Evolutionary conservation across 2,113 vertebrate species (phyloP).

Genomic region (Sylvietta virens): DNA sequence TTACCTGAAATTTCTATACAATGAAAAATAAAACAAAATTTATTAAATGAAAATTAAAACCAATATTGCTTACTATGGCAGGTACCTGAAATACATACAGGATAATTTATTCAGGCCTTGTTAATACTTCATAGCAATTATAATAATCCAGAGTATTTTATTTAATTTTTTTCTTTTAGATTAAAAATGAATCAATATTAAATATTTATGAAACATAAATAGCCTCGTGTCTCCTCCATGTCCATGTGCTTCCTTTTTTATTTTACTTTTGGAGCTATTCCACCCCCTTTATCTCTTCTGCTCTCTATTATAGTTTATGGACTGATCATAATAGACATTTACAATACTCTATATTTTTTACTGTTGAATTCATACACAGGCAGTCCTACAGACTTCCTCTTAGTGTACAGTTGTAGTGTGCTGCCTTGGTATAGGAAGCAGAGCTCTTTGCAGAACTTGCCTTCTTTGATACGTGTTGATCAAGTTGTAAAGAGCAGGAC

Average conservation of each 20-base stretch:
- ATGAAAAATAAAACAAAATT: background rate
- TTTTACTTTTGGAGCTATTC: background rate
- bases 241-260: background rate
- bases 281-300: background rate
- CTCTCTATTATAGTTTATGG: background rate
- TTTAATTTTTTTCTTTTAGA: slow-evolving; percentile 5
- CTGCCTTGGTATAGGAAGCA: background rate
- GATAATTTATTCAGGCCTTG: slow-evolving; percentile 24
- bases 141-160: slow-evolving; percentile 23
- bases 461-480: background rate
- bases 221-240: background rate
- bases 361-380: background rate
- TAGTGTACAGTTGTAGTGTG: background rate
- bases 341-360: background rate
- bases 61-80: background rate
- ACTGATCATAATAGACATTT: background rate
- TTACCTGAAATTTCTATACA: background rate
- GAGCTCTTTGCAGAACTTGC: background rate
- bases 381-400: background rate
- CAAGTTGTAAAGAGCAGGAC: background rate
- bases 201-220: slow-evolving; percentile 39
- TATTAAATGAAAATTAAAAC: background rate
- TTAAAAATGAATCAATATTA: slow-evolving; percentile 13
- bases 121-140: slow-evolving; percentile 26
- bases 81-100: background rate